Percentiles rank a stretch among this genome's conserved stretches.
These are phyloP conservation scores for Chrysemys picta DNA, from an alignment of 2,113 vertebrate genomes.

Conservation along the genomic window DNA sequence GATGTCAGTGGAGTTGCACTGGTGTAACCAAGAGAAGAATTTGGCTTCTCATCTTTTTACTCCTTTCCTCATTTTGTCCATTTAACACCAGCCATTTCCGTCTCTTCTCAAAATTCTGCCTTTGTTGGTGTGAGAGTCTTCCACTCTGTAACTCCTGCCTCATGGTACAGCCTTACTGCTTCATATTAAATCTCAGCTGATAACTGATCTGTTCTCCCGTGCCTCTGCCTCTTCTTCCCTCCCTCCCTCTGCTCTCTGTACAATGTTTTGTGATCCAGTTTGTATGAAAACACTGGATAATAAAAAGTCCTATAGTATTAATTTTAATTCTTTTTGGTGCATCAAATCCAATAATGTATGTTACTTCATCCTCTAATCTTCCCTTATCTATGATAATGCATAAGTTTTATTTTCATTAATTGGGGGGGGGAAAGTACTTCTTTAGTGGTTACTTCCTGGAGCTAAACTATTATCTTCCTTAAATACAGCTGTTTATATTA, in stretches of 20 bases:
- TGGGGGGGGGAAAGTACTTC: constrained; percentile 73
- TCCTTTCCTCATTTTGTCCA: neutral
- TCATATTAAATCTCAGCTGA: constrained; percentile 63
- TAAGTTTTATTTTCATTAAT: constrained; percentile 81
- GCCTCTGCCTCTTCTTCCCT: constrained; percentile 69
- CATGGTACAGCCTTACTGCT: constrained; percentile 46
- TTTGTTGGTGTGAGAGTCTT: constrained; percentile 62
- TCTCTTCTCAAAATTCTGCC: constrained; percentile 32
- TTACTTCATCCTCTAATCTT: constrained; percentile 72
- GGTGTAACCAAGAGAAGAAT: constrained; percentile 68
- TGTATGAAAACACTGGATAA: constrained; percentile 62
- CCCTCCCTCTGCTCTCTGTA: constrained; percentile 41
- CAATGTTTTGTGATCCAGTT: constrained; percentile 71
- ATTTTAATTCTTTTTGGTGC: constrained; percentile 64
- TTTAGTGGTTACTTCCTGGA: constrained; percentile 80
- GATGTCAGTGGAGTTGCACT: constrained; percentile 74
- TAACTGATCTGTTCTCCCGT: constrained; percentile 62
- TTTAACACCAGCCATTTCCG: neutral
- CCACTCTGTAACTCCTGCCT: constrained; percentile 68
- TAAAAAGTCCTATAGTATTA: constrained; percentile 58
- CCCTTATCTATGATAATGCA: constrained; percentile 70
- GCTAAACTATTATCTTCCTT: constrained; percentile 74
- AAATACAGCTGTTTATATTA: constrained; percentile 78
- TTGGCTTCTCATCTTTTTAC: constrained; percentile 38
- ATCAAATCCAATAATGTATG: constrained; percentile 59